Percentiles rank a stretch among this genome's conserved stretches.
phyloP scores from a whole-genome alignment of 2,113 vertebrate genomes.

The Eptesicus fuscus region DNA sequence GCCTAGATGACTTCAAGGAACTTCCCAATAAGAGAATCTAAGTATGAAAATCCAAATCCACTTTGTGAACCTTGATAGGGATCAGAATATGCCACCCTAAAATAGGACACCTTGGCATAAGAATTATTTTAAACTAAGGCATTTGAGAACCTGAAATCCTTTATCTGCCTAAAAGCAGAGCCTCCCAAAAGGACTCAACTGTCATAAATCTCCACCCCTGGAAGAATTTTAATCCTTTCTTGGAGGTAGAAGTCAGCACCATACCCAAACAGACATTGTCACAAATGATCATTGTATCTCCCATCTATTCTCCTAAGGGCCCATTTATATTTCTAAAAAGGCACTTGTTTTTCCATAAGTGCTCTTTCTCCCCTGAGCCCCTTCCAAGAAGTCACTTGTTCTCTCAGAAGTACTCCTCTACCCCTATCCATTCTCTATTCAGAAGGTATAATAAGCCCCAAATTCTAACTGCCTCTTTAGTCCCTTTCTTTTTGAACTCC shows the following conservation, averaged over 20 bases:
- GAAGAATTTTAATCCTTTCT: background rate
- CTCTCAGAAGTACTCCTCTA: background rate
- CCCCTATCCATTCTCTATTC: background rate
- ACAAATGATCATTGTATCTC: background rate
- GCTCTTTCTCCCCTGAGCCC: background rate
- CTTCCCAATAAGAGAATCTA: background rate
- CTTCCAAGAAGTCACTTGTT: background rate
- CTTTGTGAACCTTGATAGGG: background rate
- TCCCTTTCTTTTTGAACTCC: background rate
- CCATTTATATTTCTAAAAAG: background rate
- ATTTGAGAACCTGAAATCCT: background rate
- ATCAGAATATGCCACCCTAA: background rate
- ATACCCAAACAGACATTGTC: too few species aligned
- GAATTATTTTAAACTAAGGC: background rate
- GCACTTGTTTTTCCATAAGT: background rate
- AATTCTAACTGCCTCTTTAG: background rate
- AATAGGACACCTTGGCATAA: background rate
- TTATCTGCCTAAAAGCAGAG: background rate
- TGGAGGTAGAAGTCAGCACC: background rate
- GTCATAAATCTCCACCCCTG: background rate
- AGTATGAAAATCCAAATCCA: background rate
- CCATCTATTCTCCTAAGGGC: background rate
- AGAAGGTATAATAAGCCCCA: background rate
- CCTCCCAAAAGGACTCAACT: background rate
- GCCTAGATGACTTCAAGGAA: background rate